Base-by-base conservation (phyloP, 2,113 vertebrate genomes). In the Menidia beryllina region DNA sequence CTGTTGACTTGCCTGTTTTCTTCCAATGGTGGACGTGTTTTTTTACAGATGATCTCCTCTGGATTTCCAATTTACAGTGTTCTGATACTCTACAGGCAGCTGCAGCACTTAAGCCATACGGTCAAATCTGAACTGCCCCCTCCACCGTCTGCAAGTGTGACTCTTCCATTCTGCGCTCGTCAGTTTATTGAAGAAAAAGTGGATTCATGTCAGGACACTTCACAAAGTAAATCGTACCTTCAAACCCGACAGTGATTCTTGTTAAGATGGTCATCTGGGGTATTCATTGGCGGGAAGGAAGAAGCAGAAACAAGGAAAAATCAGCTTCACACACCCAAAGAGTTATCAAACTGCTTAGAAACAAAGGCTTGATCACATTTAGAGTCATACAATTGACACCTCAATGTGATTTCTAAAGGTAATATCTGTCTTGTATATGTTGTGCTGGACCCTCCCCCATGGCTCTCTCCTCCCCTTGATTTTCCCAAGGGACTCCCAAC, bases 1-100 rank as follows among this genome's bases (percentile, higher is more conserved):
- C 56, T 67, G n/a, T 47, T 59, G 58, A 41, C 67, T 72, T 39
- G 34, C 41, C 63, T 75, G 67, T 59, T 72, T 84, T 62, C 69
- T 69, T 80, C 78, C 58, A 82, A 61, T 75, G 59, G 76, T 75
- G 69, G 77, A 86, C 76, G 69, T 88, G 92, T n/a, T 87, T 91
- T 87, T 92, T 93, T 90, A 89, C 92, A 93, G 87, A 90, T 93
- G 85, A 94, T n/a, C n/a, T n/a, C 87, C 87, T 86, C 87, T 87
- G 89, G 90, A 89, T 90, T 91, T 93, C 87, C 91, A 91, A 91
- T 93, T 90, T 93, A 84, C 87, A 82, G 87, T 66, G 63, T 68
- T 85, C 69, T 83, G 84, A 88, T 86, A 88, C 89, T n/a, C 79
- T 84, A 78, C 80, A 83, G 81, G 83, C 84, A 70, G 82, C 86